Conservation (phyloP, 1,140 invertebrate species). For the Scaptomyza hsui region DNA sequence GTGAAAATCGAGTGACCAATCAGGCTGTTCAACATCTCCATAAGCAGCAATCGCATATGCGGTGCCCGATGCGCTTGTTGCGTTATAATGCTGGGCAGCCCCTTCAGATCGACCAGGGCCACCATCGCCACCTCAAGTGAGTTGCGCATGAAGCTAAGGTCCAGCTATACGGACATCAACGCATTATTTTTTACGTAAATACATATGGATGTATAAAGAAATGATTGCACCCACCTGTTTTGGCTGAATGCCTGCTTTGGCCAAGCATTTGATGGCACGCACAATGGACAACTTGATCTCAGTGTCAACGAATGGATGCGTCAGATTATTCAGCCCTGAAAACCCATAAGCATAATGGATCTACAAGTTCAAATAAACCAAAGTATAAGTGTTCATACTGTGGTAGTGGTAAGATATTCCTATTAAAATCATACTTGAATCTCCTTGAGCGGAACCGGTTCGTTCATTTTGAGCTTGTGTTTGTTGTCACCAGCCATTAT, state of each 20-base stretch:
- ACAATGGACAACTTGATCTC: slow-evolving; percentile 59
- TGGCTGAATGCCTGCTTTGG: slow-evolving; percentile 45
- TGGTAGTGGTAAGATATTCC: neutral
- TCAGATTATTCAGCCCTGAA: slow-evolving; percentile 89
- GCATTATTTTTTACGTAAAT: no score
- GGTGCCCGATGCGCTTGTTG: slow-evolving; percentile 53
- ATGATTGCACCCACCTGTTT: slow-evolving; percentile 57
- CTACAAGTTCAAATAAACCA: slow-evolving; percentile 65
- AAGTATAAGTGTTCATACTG: no score
- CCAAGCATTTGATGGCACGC: slow-evolving; percentile 58
- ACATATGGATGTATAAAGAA: neutral
- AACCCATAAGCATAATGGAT: slow-evolving; percentile 85
- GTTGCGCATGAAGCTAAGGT: slow-evolving; percentile 57
- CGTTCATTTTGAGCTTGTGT: slow-evolving; percentile 82
- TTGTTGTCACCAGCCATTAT: slow-evolving; percentile 85
- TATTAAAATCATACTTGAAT: slow-evolving; percentile 84
- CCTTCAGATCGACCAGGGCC: slow-evolving; percentile 57
- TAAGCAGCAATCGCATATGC: slow-evolving; percentile 42
- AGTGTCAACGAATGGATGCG: slow-evolving; percentile 83
- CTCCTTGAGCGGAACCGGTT: slow-evolving; percentile 86
- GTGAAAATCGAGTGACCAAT: slow-evolving; percentile 69
- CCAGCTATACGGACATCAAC: slow-evolving; percentile 30
- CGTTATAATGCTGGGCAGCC: slow-evolving; percentile 72
- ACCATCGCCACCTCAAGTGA: slow-evolving; percentile 57
- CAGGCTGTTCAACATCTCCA: slow-evolving; percentile 61